Conservation (phyloP, 2,797 vertebrate species). For the Lacerta bilineata region DNA sequence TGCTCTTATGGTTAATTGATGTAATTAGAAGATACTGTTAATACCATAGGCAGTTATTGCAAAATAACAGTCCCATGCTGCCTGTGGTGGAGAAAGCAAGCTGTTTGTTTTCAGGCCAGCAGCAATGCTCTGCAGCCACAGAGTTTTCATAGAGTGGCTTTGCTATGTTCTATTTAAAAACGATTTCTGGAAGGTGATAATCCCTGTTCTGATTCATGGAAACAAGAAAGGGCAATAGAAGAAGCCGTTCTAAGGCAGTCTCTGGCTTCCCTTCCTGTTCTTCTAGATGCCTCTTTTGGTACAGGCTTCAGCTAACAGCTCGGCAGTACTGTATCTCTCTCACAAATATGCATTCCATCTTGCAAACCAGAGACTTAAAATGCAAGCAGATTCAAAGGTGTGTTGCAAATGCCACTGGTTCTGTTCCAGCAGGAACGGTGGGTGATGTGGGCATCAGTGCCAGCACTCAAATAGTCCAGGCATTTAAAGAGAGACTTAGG, state of each 20-base stretch:
- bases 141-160: neutral
- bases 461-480: neutral
- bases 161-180: constrained; percentile 37
- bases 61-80: neutral
- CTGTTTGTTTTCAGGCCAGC: constrained; percentile 46
- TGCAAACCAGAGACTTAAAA: no score
- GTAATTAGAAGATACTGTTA: constrained; percentile 42
- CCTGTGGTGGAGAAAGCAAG: constrained; percentile 14
- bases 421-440: neutral
- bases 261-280: neutral
- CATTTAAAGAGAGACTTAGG: neutral
- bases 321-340: neutral
- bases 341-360: neutral
- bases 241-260: neutral
- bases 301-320: neutral
- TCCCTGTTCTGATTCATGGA: neutral
- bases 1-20: constrained; percentile 11
- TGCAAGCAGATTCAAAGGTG: neutral
- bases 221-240: neutral
- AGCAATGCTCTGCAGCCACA: constrained; percentile 24
- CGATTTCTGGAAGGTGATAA: constrained; percentile 19
- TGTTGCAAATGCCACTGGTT: neutral
- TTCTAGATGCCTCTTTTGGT: neutral
- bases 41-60: neutral
- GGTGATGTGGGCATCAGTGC: neutral